phyloP scores from a whole-genome alignment of 2,888 invertebrate species.

The Noctua pronuba region DNA sequence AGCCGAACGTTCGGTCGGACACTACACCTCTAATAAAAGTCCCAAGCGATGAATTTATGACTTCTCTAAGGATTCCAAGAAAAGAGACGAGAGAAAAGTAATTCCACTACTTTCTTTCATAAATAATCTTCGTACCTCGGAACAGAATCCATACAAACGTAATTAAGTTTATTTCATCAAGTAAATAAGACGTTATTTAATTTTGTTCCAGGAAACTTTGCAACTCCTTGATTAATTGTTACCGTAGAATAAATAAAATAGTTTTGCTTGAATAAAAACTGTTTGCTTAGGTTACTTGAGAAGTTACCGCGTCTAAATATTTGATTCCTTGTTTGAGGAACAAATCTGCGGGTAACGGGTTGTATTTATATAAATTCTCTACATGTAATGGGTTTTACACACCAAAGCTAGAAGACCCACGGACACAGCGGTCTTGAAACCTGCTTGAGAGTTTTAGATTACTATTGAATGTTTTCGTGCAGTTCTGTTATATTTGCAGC shows the following conservation, averaged over 20 bases:
- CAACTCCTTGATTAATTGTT: constrained; percentile 33
- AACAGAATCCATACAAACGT: constrained; percentile 38
- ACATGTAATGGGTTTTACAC: background rate
- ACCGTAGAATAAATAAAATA: constrained; percentile 18
- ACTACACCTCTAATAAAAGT: constrained; percentile 33
- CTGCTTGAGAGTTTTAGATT: background rate
- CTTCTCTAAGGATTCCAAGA: constrained; percentile 24
- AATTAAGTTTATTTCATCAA: constrained; percentile 48
- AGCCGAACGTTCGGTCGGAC: background rate
- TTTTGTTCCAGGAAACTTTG: constrained; percentile 24
- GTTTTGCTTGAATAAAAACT: constrained; percentile 13
- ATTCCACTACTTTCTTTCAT: constrained; percentile 31
- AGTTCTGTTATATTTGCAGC: background rate
- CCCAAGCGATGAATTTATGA: constrained; percentile 33
- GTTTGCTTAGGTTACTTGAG: constrained; percentile 5
- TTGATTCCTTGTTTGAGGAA: constrained; percentile 33
- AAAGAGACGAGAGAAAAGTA: constrained; percentile 27
- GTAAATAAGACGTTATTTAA: constrained; percentile 30
- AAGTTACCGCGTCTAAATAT: constrained; percentile 49
- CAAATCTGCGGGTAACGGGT: constrained; percentile 30
- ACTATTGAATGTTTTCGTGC: background rate
- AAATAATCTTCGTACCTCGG: constrained; percentile 25
- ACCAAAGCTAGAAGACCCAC: background rate
- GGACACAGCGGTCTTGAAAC: background rate
- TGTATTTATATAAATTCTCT: constrained; percentile 35